Evolutionary conservation across 2,113 vertebrate species (phyloP), one percentile per base, ranked within the genome.

Genomic region (Osmerus mordax): DNA sequence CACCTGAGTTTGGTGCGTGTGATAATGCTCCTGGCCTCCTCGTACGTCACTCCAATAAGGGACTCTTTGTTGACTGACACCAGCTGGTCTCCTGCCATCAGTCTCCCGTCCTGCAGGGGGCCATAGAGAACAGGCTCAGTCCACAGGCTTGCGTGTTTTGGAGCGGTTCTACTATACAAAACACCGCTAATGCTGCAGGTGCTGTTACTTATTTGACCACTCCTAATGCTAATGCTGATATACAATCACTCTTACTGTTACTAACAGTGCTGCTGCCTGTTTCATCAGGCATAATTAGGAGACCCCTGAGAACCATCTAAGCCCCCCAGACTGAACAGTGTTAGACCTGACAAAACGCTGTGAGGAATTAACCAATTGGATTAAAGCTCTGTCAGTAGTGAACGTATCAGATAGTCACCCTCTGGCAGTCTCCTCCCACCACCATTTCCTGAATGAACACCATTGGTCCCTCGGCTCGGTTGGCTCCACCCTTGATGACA

Each of bases 61-160:
- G 96, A 96, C 83, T 98, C 96, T 75, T 94, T 96, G 88, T 99
- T 97, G 79, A 98, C 87, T 67, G 96, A 97, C 64, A 99, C 92
- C 53, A 99, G 93, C 78, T 97, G 96, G 86, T 98, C 97, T 51
- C 97, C 96, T 16, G 95, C 88, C 74, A 92, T 93, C 82, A 99
- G 80, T 78, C 96, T 87, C 72, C 97, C 96, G 78, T 98, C 97
- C 97, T 99, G 85, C 74, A 69, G 73, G 29, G 41, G 41, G 41
- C 41, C 7, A 71, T 51, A 41, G 60, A 14, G 67, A n/a, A 64
- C 21, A 60, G 1, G 6, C 21, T 58, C 53, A 19, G 21, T 58
- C 67, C 25, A 62, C 56, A 60, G 56, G 32, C 18, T 23, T 12
- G 59, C 11, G 21, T 61, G 12, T 23, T 23, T 14, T 21, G 21